phyloP scores from a whole-genome alignment of 1,140 invertebrate genomes.

The Brachionus paranguensis region DNA sequence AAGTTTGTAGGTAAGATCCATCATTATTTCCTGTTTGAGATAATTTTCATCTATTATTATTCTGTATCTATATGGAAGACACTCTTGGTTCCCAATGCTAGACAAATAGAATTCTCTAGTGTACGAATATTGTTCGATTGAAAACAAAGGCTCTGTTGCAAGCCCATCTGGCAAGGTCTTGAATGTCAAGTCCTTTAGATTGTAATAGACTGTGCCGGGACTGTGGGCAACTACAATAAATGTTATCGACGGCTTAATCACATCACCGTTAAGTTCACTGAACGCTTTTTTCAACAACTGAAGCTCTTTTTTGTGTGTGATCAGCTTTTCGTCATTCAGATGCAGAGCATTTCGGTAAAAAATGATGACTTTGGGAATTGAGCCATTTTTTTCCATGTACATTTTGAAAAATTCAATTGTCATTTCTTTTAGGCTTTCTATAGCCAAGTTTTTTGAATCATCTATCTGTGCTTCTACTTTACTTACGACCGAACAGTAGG shows the following conservation, averaged over 20 bases:
- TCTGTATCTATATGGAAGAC: not conserved
- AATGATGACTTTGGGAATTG: not conserved
- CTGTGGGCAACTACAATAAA: not conserved
- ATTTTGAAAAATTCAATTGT: constrained; percentile 9
- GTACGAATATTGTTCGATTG: not conserved
- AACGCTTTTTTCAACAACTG: not conserved
- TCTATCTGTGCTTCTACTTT: not conserved
- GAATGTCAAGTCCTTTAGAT: not conserved
- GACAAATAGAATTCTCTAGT: constrained; percentile 2
- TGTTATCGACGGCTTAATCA: not conserved
- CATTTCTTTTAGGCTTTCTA: not conserved
- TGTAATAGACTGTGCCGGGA: not conserved
- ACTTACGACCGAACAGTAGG: not conserved
- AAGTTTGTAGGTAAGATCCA: not conserved
- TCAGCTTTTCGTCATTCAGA: constrained; percentile 10
- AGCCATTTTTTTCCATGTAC: not conserved
- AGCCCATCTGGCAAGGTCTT: not conserved
- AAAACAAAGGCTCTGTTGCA: not conserved
- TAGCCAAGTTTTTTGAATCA: not conserved
- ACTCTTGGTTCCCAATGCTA: not conserved
- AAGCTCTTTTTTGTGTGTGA: not conserved
- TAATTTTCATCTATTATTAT: constrained; percentile 28
- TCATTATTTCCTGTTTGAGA: not conserved
- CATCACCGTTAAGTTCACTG: not conserved
- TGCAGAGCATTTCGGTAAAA: not conserved